phyloP scores from a whole-genome alignment of 2,797 vertebrate genomes.

The Toxotes lorentzi region DNA sequence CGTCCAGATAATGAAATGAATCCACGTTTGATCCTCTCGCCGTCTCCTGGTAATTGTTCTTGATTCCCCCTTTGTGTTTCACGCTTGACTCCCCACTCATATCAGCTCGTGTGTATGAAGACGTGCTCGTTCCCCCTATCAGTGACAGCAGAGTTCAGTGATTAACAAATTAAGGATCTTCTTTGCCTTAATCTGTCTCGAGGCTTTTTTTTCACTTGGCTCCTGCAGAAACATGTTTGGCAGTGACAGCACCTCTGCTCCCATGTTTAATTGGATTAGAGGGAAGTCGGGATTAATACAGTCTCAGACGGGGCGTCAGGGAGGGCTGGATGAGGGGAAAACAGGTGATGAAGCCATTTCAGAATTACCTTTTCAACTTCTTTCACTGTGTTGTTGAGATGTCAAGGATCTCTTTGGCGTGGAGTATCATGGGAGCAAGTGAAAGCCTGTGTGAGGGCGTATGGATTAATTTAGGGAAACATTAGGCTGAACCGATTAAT shows the following conservation, averaged over 20 bases:
- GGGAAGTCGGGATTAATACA: constrained; percentile 73
- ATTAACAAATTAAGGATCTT: constrained; percentile 83
- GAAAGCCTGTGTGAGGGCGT: constrained; percentile 49
- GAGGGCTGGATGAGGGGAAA: constrained; percentile 36
- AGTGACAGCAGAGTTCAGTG: constrained; percentile 75
- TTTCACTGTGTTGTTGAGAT: constrained; percentile 37
- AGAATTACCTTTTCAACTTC: constrained; percentile 65
- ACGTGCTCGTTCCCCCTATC: constrained; percentile 66
- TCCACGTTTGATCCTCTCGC: constrained; percentile 70
- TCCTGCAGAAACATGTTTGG: constrained; percentile 76
- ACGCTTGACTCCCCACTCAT: constrained; percentile 71
- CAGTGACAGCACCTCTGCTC: constrained; percentile 77
- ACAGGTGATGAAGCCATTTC: constrained; percentile 77
- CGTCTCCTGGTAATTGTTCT: constrained; percentile 75
- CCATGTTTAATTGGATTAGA: constrained; percentile 84
- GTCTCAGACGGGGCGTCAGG: constrained; percentile 34
- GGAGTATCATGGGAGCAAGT: constrained; percentile 53
- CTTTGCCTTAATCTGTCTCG: constrained; percentile 80
- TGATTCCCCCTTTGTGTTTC: constrained; percentile 83
- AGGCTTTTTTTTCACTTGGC: constrained; percentile 68
- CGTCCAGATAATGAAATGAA: constrained; percentile 75
- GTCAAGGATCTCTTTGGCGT: constrained; percentile 60
- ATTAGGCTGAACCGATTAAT: constrained; percentile 70
- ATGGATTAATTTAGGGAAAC: constrained; percentile 67
- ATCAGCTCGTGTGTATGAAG: constrained; percentile 65